phyloP scores from a whole-genome alignment of 2,888 invertebrate species.

The Autographa gamma region DNA sequence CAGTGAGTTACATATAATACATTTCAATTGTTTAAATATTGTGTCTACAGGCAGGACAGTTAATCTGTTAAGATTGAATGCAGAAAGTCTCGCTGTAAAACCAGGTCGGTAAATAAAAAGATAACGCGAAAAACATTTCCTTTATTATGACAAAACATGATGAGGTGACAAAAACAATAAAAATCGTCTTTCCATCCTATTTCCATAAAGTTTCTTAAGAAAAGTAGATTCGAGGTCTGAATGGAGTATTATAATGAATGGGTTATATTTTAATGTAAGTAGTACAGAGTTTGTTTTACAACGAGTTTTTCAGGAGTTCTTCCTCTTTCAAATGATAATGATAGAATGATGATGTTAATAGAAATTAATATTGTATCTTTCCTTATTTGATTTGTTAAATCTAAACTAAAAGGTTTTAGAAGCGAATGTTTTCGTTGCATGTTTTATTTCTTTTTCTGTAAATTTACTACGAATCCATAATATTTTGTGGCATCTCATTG shows the following conservation, averaged over 20 bases:
- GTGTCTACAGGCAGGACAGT: no score
- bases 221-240: conserved; percentile 23
- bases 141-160: conserved; percentile 16
- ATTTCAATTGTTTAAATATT: no score
- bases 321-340: background rate
- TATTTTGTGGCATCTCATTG: no score
- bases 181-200: conserved; percentile 24
- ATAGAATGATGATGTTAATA: no score
- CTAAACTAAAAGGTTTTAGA: no score
- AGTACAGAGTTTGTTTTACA: background rate
- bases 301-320: background rate
- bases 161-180: conserved; percentile 17
- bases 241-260: conserved; percentile 4
- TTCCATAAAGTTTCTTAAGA: conserved; percentile 16
- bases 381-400: no score
- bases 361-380: background rate
- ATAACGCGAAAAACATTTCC: conserved; percentile 13
- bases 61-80: conserved; percentile 10
- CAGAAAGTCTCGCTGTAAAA: conserved; percentile 8
- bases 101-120: background rate
- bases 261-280: background rate
- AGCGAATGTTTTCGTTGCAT: background rate
- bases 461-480: background rate
- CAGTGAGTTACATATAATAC: no score
- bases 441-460: background rate